Evolutionary conservation across 2,888 invertebrate genomes (phyloP), one percentile per base, ranked within the genome.

Genomic region (Perithous albicinctus): DNA sequence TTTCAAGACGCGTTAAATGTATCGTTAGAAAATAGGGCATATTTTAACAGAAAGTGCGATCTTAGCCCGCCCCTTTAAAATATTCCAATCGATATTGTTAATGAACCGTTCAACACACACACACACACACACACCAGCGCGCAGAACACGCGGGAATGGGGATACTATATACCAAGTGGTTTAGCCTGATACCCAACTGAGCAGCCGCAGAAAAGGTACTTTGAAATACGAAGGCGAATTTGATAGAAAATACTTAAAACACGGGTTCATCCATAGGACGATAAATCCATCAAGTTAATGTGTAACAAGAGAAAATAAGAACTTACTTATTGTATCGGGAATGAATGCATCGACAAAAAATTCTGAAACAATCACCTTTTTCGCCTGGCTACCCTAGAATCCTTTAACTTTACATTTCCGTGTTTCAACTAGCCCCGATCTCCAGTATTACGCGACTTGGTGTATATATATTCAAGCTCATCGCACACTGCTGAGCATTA

Each of bases 11-110:
- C 38, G 38, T 38, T 6, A 10, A 7, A 38, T 10, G 15, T 1
- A 15, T 46, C 15, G 43, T 51, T 51, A 23, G 23, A 6, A 29
- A 29, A 26, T 54, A 54, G 54, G 54, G 12, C 26, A 54, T 10
- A 29, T 1, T 26, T n/a, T 12, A 3, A 32, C 41, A 23, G 67
- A 59, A 63, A 74, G 63, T 29, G 15, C 56, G 64, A 77, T 82
- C 75, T 59, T 59, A 43, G 41, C 63, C 70, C 66, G 70, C 64
- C 64, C 26, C 3, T 29, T 69, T 56, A 38, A 75, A 82, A 82
- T 78, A 67, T 54, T 43, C 70, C 66, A 64, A 74, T 82, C 82
- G 70, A 82, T 82, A 82, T 81, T 73, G 54, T 54, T 81, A 69
- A 81, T 67, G 69, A 81, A 81, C 67, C 59, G 26, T 29, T 56